Evolutionary conservation across 2,888 invertebrate genomes (phyloP), one percentile per base, ranked within the genome.

Genomic region (Gerris lacustris): DNA sequence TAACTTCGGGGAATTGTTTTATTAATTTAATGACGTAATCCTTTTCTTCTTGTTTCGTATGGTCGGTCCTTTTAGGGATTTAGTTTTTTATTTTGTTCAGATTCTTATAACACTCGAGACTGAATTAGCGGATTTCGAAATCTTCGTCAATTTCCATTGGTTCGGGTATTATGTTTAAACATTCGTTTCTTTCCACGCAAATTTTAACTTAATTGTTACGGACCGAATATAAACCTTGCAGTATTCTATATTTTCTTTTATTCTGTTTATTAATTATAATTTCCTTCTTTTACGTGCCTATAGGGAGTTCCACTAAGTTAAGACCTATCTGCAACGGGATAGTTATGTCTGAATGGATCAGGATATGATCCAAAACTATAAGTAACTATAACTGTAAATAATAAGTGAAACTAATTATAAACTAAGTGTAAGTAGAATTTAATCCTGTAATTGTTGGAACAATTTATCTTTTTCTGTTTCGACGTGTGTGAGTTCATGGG

Each of bases 21-120:
- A 71, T 6, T 6, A 68, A 18, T 6, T 43, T 6, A 31, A 69
- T 11, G 11, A 72, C 44, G 43, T 47, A 45, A 15, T 31, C 6
- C 63, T 72, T 70, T 45, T 69, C 70, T 66, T 72, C 69, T 0
- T 47, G 7, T n/a, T 72, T 69, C 69, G 72, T 72, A 44, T 70
- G 73, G 0, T 66, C 66, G n/a, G 70, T 68, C 44, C 67, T 43
- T 17, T 31, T 45, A 17, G 64, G 44, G 6, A 67, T 62, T n/a
- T 66, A 11, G n/a, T 67, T 7, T 17, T 6, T 44, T 67, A 66
- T 45, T 66, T 70, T 66, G 6, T 45, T 18, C 44, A 69, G 18
- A 15, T n/a, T 69, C 6, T 15, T 9, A 43, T 67, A 7, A 9
- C 43, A 6, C 9, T 64, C n/a, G n/a, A 6, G 43, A 11, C 6